A percentile compares a stretch with the other conserved stretches of the same genome.
These are phyloP conservation scores for Macrobrachium rosenbergii DNA, from an alignment of 1,140 invertebrate species.

Conservation along the genomic window DNA sequence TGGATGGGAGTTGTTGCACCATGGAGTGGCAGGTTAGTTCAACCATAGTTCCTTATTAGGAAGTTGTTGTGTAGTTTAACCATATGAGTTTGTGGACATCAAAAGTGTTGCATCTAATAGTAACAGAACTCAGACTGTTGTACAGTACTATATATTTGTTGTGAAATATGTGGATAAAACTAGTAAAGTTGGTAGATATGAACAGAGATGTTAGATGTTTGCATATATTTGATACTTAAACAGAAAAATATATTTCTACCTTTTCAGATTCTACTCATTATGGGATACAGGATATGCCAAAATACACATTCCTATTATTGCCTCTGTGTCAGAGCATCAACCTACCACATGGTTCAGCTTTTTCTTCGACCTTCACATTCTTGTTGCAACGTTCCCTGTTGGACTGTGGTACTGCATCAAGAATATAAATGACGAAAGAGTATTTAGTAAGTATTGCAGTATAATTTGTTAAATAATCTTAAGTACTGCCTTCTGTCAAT, in stretches of 20 bases:
- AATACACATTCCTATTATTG: conserved; percentile 99
- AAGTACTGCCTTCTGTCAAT: not conserved
- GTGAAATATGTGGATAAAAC: too few relatives aligned
- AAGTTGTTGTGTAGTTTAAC: too few relatives aligned
- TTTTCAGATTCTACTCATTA: conserved; percentile 91
- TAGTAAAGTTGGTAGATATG: too few relatives aligned
- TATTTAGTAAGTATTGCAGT: conserved; percentile 85
- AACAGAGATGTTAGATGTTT: too few relatives aligned
- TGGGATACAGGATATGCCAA: conserved; percentile 99
- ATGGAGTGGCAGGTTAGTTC: conserved; percentile 90
- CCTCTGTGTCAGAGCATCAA: conserved; percentile 99
- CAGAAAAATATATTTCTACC: not conserved
- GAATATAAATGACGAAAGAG: conserved; percentile 96
- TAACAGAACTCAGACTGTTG: too few relatives aligned
- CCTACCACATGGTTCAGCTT: conserved; percentile 99
- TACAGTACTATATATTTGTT: too few relatives aligned
- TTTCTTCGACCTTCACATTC: conserved; percentile 99
- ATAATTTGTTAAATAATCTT: not conserved
- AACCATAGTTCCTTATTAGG: not conserved
- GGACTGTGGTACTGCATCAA: conserved; percentile 99
- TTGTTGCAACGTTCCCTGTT: conserved; percentile 96
- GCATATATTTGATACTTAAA: not conserved
- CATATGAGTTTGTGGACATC: too few relatives aligned
- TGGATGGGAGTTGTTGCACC: conserved; percentile 96
- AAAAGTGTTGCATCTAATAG: too few relatives aligned